Evolutionary conservation across 1,140 invertebrate genomes (phyloP).

Genomic region (Ooceraea biroi): DNA sequence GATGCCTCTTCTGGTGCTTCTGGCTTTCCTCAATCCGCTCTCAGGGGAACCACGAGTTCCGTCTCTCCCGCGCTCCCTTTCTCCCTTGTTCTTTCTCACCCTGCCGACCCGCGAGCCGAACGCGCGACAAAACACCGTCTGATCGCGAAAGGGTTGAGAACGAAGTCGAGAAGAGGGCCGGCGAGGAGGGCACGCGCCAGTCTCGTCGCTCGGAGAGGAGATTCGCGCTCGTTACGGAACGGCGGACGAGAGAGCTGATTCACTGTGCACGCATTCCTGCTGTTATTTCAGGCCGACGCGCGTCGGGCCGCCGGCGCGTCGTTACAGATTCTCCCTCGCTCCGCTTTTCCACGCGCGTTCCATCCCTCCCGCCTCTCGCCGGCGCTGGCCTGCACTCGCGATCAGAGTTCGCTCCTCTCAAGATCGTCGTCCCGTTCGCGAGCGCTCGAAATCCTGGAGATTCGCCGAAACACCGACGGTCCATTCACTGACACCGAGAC

Average conservation of each 20-base stretch:
- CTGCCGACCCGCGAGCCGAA: constrained; percentile 11
- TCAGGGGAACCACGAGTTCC: neutral
- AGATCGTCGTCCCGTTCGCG: too few species aligned
- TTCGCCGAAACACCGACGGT: too few species aligned
- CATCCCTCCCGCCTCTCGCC: constrained; percentile 34
- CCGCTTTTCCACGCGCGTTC: constrained; percentile 26
- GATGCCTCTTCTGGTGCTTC: constrained; percentile 71
- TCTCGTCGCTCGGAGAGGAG: constrained; percentile 44
- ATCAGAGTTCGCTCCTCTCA: neutral
- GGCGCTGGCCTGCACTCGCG: too few species aligned
- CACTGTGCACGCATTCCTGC: constrained; percentile 69
- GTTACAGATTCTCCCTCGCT: constrained; percentile 60
- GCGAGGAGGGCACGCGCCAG: neutral
- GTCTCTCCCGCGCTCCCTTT: constrained; percentile 4
- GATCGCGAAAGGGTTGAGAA: constrained; percentile 7
- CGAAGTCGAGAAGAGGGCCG: neutral
- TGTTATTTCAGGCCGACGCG: constrained; percentile 72
- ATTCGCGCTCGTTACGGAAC: constrained; percentile 60
- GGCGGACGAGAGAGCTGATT: constrained; percentile 67
- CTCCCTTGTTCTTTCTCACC: neutral
- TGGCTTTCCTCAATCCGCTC: constrained; percentile 73
- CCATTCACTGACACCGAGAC: neutral
- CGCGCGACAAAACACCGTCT: neutral
- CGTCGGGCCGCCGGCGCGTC: constrained; percentile 37
- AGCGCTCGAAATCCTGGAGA: too few species aligned